phyloP scores from a whole-genome alignment of 2,797 vertebrate species.

The Esox lucius region DNA sequence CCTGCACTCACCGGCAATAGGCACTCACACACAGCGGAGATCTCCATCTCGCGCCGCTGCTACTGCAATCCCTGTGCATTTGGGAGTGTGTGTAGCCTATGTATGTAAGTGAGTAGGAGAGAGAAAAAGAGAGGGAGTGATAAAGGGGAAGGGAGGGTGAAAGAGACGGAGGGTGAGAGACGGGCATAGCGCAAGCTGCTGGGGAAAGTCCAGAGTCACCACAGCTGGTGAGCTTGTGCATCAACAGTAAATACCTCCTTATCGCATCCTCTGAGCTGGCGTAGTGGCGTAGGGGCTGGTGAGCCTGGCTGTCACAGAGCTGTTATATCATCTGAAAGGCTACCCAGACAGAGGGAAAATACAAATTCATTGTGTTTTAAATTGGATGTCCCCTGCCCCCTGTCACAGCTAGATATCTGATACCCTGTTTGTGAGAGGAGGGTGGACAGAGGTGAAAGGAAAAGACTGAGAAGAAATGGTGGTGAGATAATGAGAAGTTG shows the following conservation, averaged over 20 bases:
- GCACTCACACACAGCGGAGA: slow-evolving; percentile 69
- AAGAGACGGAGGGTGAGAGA: slow-evolving; percentile 43
- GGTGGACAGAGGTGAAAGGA: slow-evolving; percentile 16
- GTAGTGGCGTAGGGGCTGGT: slow-evolving; percentile 42
- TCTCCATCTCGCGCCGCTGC: slow-evolving; percentile 71
- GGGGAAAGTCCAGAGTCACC: slow-evolving; percentile 73
- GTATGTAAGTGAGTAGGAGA: slow-evolving; percentile 12
- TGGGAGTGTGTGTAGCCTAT: slow-evolving; percentile 58
- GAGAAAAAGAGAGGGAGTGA: slow-evolving; percentile 46
- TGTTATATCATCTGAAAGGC: slow-evolving; percentile 71
- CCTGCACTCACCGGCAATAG: slow-evolving; percentile 66
- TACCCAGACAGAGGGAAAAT: slow-evolving; percentile 48
- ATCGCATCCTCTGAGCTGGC: slow-evolving; percentile 63
- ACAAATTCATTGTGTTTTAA: slow-evolving; percentile 72
- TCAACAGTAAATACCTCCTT: slow-evolving; percentile 64
- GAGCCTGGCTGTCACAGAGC: slow-evolving; percentile 61
- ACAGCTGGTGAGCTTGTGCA: slow-evolving; percentile 50
- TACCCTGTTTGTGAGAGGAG: slow-evolving; percentile 60
- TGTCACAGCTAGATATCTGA: slow-evolving; percentile 61
- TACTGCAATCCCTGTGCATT: slow-evolving; percentile 76
- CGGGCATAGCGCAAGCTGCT: slow-evolving; percentile 45
- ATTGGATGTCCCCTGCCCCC: slow-evolving; percentile 66
- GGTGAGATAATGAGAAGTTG: slow-evolving; percentile 20
- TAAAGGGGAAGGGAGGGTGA: slow-evolving; percentile 43
- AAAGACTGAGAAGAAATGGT: not conserved